Evolutionary conservation across 2,113 vertebrate genomes (phyloP), one percentile per base, ranked within the genome.

Genomic region (Geothlypis trichas): DNA sequence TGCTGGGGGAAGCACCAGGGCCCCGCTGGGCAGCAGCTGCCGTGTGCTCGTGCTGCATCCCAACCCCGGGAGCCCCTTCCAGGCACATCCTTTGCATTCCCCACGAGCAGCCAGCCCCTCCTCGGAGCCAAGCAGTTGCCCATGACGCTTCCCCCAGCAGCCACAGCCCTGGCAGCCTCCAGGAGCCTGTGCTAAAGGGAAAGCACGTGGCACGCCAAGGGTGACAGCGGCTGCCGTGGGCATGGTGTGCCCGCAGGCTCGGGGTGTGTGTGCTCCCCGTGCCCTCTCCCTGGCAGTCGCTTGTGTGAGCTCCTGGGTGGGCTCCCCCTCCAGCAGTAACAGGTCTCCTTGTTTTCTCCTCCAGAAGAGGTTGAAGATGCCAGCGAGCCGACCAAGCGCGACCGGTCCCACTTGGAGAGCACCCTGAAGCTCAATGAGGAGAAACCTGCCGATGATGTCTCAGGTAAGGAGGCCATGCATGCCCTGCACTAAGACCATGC

Each of bases 331-430:
- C 73, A 16, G 52, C 23, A 5, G 18, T 95, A 76, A 97, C 67
- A 26, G 22, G 2, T 35, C 73, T 78, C 42, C 61, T 85, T 80
- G 57, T 26, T 87, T 84, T 91, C 93, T 61, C 91, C 94, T 94
- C 26, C 97, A 99, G 99, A 99, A 96, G 98, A 99, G 68, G 96
- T 93, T 3, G 98, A 99, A 85, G 98, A 99, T 57, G 89, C 95
- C 89, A 97, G 95, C 47, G 98, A 98, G 81, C 94, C 97, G 4
- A 96, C 95, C 67, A 94, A 98, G 96, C 98, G 99, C 7, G 99
- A 99, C 97, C 98, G 98, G 91, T 98, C 98, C 96, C 99, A 99
- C 97, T 98, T 99, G 10, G 99, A 99, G 35, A 98, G 96, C 95
- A 99, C 99, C 7, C 97, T 99, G 89, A 98, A 99, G 78, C 98